Evolutionary conservation across 2,888 invertebrate species (phyloP).

Genomic region (Cephalotes varians): DNA sequence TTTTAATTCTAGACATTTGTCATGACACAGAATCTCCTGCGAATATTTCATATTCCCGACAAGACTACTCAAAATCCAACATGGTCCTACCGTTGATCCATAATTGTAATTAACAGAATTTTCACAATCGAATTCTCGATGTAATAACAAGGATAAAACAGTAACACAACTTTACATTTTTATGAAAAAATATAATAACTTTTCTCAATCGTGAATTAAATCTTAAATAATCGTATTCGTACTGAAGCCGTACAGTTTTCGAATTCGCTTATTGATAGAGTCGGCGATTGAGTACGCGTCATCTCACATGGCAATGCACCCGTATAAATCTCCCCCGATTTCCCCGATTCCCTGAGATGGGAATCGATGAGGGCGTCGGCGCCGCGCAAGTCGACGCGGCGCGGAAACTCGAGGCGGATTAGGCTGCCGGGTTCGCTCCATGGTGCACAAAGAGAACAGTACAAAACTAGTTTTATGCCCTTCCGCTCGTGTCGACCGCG

Average conservation of each 20-base stretch:
- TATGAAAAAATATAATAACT: background rate
- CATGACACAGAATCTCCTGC: background rate
- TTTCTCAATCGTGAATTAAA: background rate
- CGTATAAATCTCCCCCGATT: constrained; percentile 20
- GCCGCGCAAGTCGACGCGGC: constrained; percentile 45
- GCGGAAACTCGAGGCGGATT: constrained; percentile 49
- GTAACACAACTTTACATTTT: background rate
- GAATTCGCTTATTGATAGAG: background rate
- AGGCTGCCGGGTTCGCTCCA: constrained; percentile 43
- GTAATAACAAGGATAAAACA: background rate
- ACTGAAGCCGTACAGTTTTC: background rate
- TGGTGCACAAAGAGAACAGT: constrained; percentile 61
- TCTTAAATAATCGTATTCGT: background rate
- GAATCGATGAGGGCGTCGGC: constrained; percentile 42
- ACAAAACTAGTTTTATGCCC: constrained; percentile 66
- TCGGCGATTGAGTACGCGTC: constrained; percentile 31
- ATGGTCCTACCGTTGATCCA: background rate
- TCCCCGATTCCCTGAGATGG: constrained; percentile 5
- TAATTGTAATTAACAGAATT: background rate
- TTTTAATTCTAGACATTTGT: background rate
- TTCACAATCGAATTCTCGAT: background rate
- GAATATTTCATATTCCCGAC: background rate
- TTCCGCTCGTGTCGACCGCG: constrained; percentile 54
- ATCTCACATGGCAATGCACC: constrained; percentile 35
- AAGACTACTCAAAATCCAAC: background rate